Conservation (phyloP, 2,113 vertebrate genomes). For the Halcyon senegalensis region DNA sequence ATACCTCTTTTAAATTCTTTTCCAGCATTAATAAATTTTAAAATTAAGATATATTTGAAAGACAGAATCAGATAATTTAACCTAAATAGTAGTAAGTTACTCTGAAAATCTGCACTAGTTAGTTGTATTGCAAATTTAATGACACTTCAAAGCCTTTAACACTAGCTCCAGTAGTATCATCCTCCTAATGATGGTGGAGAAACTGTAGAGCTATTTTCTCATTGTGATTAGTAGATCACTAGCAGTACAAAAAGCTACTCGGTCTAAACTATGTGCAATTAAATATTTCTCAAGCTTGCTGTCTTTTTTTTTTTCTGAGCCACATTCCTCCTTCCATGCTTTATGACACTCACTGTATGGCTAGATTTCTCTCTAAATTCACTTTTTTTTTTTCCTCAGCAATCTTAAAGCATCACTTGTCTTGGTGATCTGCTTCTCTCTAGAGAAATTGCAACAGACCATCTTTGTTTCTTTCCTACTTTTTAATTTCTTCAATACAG, state of each 20-base stretch:
- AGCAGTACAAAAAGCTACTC: background rate
- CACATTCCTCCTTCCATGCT: background rate
- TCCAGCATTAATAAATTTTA: background rate
- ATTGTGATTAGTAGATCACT: background rate
- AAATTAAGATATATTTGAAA: background rate
- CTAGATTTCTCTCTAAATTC: background rate
- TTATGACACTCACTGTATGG: background rate
- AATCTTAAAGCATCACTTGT: background rate
- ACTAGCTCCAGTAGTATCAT: background rate
- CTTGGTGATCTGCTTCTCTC: background rate
- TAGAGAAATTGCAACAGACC: background rate
- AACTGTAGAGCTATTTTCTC: background rate
- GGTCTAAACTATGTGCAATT: background rate
- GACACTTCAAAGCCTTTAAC: background rate
- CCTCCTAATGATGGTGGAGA: background rate
- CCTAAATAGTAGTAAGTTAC: background rate
- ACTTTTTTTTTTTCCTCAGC: background rate
- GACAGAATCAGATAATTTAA: background rate
- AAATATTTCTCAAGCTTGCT: background rate
- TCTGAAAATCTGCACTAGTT: background rate
- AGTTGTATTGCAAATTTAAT: background rate
- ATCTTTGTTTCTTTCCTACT: background rate
- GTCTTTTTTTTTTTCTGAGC: background rate
- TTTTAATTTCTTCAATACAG: background rate
- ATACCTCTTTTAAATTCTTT: background rate